A percentile compares a stretch with the other conserved stretches of the same genome.
phyloP scores from a whole-genome alignment of 2,888 invertebrate species.

The Parnassius mnemosyne region DNA sequence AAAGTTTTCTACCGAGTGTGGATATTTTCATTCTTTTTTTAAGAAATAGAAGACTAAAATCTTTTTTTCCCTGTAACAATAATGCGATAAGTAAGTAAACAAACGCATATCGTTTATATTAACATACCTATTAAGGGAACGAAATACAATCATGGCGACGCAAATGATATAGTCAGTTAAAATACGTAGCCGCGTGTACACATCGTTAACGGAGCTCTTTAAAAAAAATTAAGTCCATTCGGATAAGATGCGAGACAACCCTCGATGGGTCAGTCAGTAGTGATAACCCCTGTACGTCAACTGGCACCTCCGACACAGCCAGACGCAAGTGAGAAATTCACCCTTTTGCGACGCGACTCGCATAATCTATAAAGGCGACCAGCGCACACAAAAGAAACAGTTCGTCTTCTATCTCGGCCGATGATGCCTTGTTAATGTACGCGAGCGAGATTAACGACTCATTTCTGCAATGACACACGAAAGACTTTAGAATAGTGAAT shows the following conservation, averaged over 20 bases:
- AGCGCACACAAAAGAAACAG: conserved; percentile 67
- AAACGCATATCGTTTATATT: conserved; percentile 4
- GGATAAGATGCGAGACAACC: conserved; percentile 48
- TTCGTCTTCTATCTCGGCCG: conserved; percentile 66
- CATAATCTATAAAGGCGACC: conserved; percentile 73
- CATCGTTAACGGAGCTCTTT: conserved; percentile 30
- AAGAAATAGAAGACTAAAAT: too few relatives aligned
- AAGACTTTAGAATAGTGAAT: conserved; percentile 43
- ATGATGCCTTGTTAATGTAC: conserved; percentile 62
- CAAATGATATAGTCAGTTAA: conserved; percentile 18
- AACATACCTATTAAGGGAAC: conserved; percentile 14
- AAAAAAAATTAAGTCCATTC: conserved; percentile 44
- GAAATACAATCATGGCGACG: conserved; percentile 3
- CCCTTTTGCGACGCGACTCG: conserved; percentile 63
- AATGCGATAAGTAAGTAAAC: not conserved
- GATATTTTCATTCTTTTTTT: too few relatives aligned
- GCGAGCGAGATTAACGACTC: conserved; percentile 41
- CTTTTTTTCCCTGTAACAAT: too few relatives aligned
- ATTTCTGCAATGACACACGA: conserved; percentile 54
- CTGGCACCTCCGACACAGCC: conserved; percentile 57
- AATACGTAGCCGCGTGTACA: conserved; percentile 12
- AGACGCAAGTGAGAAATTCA: conserved; percentile 58
- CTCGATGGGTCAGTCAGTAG: conserved; percentile 57
- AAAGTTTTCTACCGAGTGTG: too few relatives aligned
- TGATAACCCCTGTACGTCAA: conserved; percentile 63